Evolutionary conservation across 2,888 invertebrate species (phyloP).

Genomic region (Arge pagana): DNA sequence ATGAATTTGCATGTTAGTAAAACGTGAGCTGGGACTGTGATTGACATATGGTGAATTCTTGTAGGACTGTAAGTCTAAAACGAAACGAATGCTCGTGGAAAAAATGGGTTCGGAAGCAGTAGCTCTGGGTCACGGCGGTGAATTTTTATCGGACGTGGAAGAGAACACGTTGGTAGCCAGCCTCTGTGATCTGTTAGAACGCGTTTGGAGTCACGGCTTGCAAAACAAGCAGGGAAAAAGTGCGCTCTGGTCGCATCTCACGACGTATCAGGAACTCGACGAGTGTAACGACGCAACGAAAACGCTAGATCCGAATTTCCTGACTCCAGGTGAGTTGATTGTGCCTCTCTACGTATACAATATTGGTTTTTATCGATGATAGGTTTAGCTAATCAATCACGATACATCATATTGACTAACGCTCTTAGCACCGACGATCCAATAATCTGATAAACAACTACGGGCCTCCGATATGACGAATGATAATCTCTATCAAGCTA

Average conservation of each 20-base stretch:
- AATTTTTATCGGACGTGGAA: constrained; percentile 77
- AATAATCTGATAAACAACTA: no score
- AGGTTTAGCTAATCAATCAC: no score
- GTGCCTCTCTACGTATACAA: no score
- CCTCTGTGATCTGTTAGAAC: constrained; percentile 93
- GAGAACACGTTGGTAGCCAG: constrained; percentile 98
- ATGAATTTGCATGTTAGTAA: no score
- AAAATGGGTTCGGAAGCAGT: constrained; percentile 98
- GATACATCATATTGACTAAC: no score
- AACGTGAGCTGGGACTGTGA: not conserved
- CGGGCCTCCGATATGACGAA: no score
- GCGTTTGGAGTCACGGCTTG: constrained; percentile 97
- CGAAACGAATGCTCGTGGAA: constrained; percentile 97
- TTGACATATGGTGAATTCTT: constrained; percentile 10
- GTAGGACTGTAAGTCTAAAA: constrained; percentile 90
- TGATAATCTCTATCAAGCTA: no score
- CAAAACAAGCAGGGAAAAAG: constrained; percentile 97
- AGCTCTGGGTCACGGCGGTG: constrained; percentile 87
- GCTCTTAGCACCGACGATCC: no score
- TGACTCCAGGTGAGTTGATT: constrained; percentile 70
- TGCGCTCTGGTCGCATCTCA: constrained; percentile 94
- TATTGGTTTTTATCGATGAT: no score
- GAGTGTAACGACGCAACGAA: constrained; percentile 66
- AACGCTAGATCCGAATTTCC: constrained; percentile 65
- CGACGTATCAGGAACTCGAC: constrained; percentile 85